Conservation (phyloP, 2,797 vertebrate species). For the Pangasius macronema region DNA sequence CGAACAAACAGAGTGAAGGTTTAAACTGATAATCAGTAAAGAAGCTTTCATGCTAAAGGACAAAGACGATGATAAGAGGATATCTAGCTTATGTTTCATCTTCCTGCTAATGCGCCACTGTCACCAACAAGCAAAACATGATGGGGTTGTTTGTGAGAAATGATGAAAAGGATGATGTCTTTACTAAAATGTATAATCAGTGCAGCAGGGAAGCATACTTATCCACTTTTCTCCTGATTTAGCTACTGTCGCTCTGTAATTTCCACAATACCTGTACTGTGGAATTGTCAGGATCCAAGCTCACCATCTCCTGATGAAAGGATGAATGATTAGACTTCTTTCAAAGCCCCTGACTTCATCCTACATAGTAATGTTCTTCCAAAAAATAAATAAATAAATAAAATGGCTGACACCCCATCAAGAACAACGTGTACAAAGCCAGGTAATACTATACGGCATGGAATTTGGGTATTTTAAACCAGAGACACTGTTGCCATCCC, state of each 20-base stretch:
- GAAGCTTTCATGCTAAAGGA: background rate
- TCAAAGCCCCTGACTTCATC: background rate
- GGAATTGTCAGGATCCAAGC: background rate
- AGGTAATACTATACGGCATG: too few species aligned
- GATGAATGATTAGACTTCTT: background rate
- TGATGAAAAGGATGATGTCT: background rate
- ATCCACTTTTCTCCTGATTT: background rate
- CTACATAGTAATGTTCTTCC: background rate
- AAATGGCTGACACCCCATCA: background rate
- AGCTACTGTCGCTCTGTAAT: background rate
- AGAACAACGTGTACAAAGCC: background rate
- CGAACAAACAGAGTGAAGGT: background rate
- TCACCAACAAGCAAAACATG: background rate
- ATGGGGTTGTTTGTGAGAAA: background rate
- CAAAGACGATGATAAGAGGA: background rate
- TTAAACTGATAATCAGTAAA: background rate
- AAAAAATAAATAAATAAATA: background rate
- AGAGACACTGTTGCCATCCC: background rate
- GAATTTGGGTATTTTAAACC: too few species aligned
- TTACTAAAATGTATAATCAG: background rate
- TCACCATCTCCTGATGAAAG: background rate
- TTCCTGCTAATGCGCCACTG: background rate
- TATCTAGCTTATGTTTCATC: background rate
- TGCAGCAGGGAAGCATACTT: background rate
- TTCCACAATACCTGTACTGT: background rate